Percentiles rank a stretch among this genome's conserved stretches.
phyloP scores from a whole-genome alignment of 2,113 vertebrate species.

The Irena cyanogastra region DNA sequence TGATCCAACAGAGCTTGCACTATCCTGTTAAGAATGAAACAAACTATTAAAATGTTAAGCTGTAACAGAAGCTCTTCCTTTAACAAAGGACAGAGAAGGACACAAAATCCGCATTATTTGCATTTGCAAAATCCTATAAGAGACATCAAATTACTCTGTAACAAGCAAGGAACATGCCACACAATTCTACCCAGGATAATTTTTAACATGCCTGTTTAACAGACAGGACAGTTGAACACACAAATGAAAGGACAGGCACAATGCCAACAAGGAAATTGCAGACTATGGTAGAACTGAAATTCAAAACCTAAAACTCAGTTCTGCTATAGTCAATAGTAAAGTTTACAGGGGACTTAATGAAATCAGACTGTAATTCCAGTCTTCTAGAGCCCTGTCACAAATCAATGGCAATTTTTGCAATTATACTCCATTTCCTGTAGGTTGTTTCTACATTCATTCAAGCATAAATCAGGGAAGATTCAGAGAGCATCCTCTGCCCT shows the following conservation, averaged over 20 bases:
- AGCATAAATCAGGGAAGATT: neutral
- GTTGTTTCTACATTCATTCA: neutral
- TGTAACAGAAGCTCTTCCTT: neutral
- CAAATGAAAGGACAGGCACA: neutral
- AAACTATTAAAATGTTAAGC: neutral
- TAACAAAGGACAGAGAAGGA: neutral
- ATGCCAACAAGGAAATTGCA: neutral
- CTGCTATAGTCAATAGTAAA: neutral
- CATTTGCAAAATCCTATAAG: neutral
- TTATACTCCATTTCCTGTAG: neutral
- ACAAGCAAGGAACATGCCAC: neutral
- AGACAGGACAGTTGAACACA: neutral
- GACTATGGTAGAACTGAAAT: neutral
- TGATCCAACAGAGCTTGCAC: constrained; percentile 86
- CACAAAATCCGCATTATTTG: neutral
- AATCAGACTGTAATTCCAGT: neutral
- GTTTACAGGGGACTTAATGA: neutral
- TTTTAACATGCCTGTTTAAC: neutral
- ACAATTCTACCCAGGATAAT: neutral
- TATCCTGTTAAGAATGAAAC: constrained; percentile 78
- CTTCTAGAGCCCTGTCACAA: neutral
- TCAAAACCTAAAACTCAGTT: neutral
- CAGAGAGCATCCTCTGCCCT: neutral
- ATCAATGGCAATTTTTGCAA: neutral
- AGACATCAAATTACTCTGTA: neutral